Conservation (phyloP, 2,113 vertebrate species). For the Boulengeromyrus knoepffleri region DNA sequence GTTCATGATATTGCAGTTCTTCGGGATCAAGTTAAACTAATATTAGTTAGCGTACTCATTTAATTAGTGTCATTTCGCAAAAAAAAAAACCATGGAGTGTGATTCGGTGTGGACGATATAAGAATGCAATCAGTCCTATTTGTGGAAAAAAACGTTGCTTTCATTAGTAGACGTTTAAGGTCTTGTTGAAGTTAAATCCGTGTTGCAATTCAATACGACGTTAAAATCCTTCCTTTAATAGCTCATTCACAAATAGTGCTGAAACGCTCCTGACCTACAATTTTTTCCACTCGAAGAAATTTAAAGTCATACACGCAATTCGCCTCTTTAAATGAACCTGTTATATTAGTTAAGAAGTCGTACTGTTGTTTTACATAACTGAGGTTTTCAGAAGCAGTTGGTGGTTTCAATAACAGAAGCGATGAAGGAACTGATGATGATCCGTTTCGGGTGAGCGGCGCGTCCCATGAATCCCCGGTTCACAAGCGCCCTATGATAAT, state of each 20-base stretch:
- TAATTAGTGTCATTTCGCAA: neutral
- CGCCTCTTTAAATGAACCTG: neutral
- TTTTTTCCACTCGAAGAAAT: neutral
- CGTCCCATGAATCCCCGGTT: neutral
- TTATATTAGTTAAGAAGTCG: neutral
- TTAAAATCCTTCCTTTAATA: constrained; percentile 5
- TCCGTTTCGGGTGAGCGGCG: constrained; percentile 1
- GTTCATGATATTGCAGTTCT: neutral
- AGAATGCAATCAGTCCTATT: neutral
- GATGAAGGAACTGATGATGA: constrained; percentile 13
- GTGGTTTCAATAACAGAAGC: neutral
- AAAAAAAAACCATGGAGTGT: neutral
- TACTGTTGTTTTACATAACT: constrained; percentile 8
- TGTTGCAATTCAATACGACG: constrained; percentile 20
- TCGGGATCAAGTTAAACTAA: neutral
- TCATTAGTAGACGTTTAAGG: neutral
- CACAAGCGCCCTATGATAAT: neutral
- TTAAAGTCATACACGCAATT: neutral
- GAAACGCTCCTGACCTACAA: constrained; percentile 11
- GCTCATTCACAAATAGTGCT: constrained; percentile 15
- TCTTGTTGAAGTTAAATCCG: constrained; percentile 16
- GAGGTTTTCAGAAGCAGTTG: constrained; percentile 9
- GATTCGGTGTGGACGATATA: neutral
- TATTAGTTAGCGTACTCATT: neutral
- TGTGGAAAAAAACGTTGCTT: neutral